Percentiles rank a stretch among this genome's conserved stretches.
Conservation (phyloP, 2,113 vertebrate genomes). For the Rana temporaria region DNA sequence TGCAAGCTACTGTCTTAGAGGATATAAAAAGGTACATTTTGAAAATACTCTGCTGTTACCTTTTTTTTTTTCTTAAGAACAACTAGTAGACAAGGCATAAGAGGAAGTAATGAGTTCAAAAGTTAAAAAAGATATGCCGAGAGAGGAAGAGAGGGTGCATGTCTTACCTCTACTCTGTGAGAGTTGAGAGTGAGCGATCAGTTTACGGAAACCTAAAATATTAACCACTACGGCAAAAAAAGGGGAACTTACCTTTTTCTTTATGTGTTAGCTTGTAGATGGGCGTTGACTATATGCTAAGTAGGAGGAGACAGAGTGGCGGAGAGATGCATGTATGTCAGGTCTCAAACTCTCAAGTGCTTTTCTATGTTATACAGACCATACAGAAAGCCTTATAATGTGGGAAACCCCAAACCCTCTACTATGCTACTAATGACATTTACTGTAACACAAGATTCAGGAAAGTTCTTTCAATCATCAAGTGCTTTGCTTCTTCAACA, state of each 20-base stretch:
- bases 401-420: constrained; percentile 46
- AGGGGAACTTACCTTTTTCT: constrained; percentile 55
- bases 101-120: not conserved
- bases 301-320: not conserved
- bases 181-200: constrained; percentile 29
- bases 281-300: not conserved
- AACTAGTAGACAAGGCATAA: not conserved
- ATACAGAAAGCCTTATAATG: not conserved
- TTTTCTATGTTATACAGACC: not conserved
- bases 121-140: not conserved
- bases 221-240: constrained; percentile 17
- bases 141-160: not conserved
- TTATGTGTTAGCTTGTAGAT: constrained; percentile 17
- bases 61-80: no score
- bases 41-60: no score
- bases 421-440: constrained; percentile 3
- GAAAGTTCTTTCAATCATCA: constrained; percentile 30
- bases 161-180: constrained; percentile 46
- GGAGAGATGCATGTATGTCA: not conserved
- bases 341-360: not conserved
- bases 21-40: no score
- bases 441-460: constrained; percentile 43
- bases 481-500: not conserved
- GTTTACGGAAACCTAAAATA: constrained; percentile 29
- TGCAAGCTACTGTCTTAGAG: no score